Percentiles rank a stretch among this genome's conserved stretches.
phyloP scores from a whole-genome alignment of 2,113 vertebrate species.

The Lagopus leucura region DNA sequence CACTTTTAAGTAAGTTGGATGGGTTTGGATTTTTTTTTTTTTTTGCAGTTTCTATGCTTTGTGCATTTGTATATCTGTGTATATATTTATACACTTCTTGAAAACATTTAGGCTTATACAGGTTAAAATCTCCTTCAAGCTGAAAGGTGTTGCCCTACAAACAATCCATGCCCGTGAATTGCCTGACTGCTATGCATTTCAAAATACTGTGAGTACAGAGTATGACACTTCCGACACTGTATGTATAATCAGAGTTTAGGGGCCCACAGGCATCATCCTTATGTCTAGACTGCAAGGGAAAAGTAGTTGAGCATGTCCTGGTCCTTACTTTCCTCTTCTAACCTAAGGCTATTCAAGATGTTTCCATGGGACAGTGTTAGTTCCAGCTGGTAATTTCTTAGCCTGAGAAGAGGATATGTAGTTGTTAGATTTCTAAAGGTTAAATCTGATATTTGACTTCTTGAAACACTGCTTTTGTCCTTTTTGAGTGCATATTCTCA shows the following conservation, averaged over 20 bases:
- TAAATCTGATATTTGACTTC: background rate
- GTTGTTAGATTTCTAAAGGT: background rate
- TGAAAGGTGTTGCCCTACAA: slow-evolving; percentile 94
- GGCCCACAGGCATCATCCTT: background rate
- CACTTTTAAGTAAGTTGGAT: background rate
- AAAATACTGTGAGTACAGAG: slow-evolving; percentile 77
- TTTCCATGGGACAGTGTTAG: background rate
- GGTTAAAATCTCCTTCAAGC: slow-evolving; percentile 87
- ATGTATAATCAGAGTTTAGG: background rate
- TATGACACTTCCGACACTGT: background rate
- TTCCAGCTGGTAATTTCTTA: background rate
- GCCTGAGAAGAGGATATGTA: background rate
- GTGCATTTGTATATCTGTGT: background rate
- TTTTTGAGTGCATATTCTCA: background rate
- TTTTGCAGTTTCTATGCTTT: background rate
- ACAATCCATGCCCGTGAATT: slow-evolving; percentile 87
- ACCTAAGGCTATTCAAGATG: background rate
- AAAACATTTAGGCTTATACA: slow-evolving; percentile 84
- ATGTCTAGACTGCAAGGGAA: too few species aligned
- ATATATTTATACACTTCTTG: background rate
- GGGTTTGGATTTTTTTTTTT: background rate
- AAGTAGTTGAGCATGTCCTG: background rate
- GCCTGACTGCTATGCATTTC: slow-evolving; percentile 93
- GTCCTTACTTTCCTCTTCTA: background rate
- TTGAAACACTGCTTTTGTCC: background rate